Percentiles rank a stretch among this genome's conserved stretches.
Conservation (phyloP, 30 jellyfish, hydroid and myxozoan species). For the Turritopsis dohrnii region DNA sequence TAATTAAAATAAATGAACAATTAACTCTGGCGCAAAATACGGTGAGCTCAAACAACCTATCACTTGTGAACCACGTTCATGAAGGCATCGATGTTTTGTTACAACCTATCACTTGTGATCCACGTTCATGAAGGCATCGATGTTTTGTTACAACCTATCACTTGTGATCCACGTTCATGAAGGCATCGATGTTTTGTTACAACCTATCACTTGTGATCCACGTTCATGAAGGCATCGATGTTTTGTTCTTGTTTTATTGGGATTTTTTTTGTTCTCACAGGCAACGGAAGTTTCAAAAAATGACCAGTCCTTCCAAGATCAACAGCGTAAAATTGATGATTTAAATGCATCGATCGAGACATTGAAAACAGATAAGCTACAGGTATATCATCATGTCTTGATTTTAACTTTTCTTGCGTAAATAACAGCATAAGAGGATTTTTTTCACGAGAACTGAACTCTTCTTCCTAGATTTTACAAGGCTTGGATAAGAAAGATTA, state of each 20-base stretch:
- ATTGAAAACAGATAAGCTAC: not conserved
- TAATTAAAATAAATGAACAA: not conserved
- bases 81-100: no score
- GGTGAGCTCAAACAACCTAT: not conserved
- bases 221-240: not conserved
- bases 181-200: no score
- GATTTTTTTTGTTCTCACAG: not conserved
- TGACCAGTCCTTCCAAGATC: not conserved
- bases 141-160: not conserved
- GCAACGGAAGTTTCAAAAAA: not conserved
- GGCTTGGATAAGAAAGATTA: no score
- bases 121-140: not conserved
- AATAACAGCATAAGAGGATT: no score
- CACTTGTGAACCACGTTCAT: not conserved
- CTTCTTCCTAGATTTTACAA: no score
- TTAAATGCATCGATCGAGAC: not conserved
- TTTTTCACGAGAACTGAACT: no score
- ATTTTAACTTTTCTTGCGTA: not conserved
- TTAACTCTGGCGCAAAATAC: not conserved
- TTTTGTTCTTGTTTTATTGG: not conserved
- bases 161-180: not conserved
- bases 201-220: not conserved
- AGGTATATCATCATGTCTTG: not conserved
- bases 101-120: not conserved
- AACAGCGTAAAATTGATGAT: not conserved